phyloP scores from a whole-genome alignment of 2,113 vertebrate species.

The Platanista minor region DNA sequence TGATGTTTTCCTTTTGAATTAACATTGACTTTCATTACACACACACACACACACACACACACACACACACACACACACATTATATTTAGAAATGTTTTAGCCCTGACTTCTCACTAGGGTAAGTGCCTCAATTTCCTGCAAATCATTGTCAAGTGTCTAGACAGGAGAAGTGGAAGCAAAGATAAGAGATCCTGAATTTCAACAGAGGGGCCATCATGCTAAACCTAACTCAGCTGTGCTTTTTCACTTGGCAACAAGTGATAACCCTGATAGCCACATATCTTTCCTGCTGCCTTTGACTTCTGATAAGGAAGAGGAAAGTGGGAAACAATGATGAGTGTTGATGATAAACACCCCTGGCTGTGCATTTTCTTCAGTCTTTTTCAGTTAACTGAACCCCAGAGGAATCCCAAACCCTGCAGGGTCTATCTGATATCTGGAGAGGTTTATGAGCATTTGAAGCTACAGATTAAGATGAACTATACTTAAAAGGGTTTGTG shows the following conservation, averaged over 20 bases:
- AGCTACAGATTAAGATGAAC: conserved; percentile 30
- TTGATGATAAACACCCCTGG: conserved; percentile 34
- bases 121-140: conserved; percentile 77
- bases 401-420: background rate
- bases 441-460: conserved; percentile 27
- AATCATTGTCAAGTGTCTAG: conserved; percentile 75
- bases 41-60: background rate
- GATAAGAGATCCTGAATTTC: conserved; percentile 70
- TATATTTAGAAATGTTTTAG: conserved; percentile 73
- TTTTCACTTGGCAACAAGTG: conserved; percentile 61
- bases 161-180: conserved; percentile 70
- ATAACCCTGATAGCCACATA: conserved; percentile 60
- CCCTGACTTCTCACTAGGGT: conserved; percentile 59
- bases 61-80: conserved; percentile 27
- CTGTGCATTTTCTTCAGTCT: background rate
- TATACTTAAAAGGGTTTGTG: background rate
- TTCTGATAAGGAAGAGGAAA: conserved; percentile 60
- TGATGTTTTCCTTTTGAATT: conserved; percentile 57
- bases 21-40: conserved; percentile 37
- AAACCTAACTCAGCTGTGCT: conserved; percentile 57
- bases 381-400: conserved; percentile 41
- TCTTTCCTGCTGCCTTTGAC: conserved; percentile 51
- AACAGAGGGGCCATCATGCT: conserved; percentile 54
- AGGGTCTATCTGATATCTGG: background rate
- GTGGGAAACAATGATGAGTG: conserved; percentile 46